phyloP scores from a whole-genome alignment of 2,888 invertebrate species.

The Drosophila aldrichi region DNA sequence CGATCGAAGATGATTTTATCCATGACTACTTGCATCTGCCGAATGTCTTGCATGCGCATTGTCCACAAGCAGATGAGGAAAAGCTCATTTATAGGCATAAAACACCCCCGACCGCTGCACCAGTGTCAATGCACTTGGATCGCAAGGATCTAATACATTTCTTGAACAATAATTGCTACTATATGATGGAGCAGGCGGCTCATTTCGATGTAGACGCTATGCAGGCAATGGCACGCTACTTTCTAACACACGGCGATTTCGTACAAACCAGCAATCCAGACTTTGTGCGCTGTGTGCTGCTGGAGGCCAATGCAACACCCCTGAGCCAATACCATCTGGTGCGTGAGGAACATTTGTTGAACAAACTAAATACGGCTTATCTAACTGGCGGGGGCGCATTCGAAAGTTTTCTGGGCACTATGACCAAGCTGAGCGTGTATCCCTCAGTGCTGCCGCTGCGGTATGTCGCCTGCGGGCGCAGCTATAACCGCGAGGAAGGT shows the following conservation, averaged over 20 bases:
- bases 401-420: constrained; percentile 89
- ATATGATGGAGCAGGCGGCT: constrained; percentile 90
- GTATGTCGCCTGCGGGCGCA: constrained; percentile 90
- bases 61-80: constrained; percentile 85
- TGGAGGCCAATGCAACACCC: constrained; percentile 89
- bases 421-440: constrained; percentile 88
- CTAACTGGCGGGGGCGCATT: constrained; percentile 91
- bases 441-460: constrained; percentile 89
- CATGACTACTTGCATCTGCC: constrained; percentile 89
- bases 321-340: constrained; percentile 87
- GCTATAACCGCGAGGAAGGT: constrained; percentile 86
- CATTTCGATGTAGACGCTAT: constrained; percentile 88
- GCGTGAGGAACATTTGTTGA: constrained; percentile 86
- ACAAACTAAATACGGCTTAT: constrained; percentile 88
- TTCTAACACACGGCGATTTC: constrained; percentile 86
- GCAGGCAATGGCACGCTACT: constrained; percentile 79
- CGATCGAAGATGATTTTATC: constrained; percentile 90
- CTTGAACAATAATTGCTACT: constrained; percentile 86
- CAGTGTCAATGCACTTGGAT: constrained; percentile 78
- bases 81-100: constrained; percentile 75
- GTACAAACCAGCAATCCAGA: constrained; percentile 91
- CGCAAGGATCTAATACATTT: constrained; percentile 79
- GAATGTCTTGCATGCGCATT: constrained; percentile 88
- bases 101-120: constrained; percentile 10
- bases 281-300: constrained; percentile 90